These are phyloP conservation scores for Salminus brasiliensis DNA, from an alignment of 2,113 vertebrate species.

Conservation along the genomic window DNA sequence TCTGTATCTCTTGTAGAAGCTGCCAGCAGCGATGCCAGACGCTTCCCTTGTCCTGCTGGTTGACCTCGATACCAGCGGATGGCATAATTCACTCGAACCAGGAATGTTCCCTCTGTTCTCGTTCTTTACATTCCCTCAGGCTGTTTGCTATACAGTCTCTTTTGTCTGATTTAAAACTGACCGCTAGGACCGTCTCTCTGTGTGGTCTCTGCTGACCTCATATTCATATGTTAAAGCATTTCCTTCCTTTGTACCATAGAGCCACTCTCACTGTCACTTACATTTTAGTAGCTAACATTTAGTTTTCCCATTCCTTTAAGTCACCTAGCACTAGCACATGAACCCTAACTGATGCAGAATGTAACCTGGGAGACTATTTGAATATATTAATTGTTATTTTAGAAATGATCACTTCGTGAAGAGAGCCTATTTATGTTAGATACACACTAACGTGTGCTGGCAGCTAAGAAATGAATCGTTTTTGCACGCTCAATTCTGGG, in stretches of 20 bases:
- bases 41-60: background rate
- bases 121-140: background rate
- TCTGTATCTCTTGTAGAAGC: background rate
- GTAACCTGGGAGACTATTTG: no score
- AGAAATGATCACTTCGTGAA: no score
- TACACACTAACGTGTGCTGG: no score
- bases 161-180: background rate
- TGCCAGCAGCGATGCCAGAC: background rate
- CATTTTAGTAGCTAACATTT: no score
- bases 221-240: conserved; percentile 1
- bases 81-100: background rate
- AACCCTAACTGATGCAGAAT: no score
- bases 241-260: background rate
- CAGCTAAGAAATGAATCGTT: no score
- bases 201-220: background rate
- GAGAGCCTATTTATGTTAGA: no score
- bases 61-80: background rate
- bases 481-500: no score
- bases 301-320: no score
- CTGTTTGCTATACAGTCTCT: background rate
- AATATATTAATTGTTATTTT: no score
- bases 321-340: no score
- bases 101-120: background rate
- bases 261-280: no score
- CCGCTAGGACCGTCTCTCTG: background rate